phyloP scores from a whole-genome alignment of 2,888 invertebrate species.

The Metallyticus violacea region DNA sequence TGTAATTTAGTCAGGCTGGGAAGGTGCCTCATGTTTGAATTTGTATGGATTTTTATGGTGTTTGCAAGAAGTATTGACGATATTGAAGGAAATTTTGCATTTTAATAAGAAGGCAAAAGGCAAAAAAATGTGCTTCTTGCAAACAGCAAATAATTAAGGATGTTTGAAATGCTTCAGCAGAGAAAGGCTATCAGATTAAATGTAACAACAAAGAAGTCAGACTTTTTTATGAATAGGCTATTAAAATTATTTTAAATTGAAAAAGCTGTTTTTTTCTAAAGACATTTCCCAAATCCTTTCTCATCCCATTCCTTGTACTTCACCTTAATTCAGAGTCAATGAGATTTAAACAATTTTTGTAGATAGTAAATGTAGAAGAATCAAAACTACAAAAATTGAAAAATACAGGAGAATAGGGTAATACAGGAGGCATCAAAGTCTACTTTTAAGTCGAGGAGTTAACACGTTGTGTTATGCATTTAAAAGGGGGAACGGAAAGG shows the following conservation, averaged over 20 bases:
- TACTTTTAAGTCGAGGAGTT: too few species aligned
- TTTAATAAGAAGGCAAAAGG: background rate
- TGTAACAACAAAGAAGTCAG: constrained; percentile 15
- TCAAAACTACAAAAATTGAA: too few species aligned
- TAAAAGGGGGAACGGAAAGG: too few species aligned
- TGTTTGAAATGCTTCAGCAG: background rate
- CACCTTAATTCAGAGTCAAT: too few species aligned
- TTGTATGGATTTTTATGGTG: background rate
- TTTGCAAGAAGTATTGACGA: background rate
- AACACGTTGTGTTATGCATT: too few species aligned
- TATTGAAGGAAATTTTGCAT: too few species aligned
- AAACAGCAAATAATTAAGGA: background rate
- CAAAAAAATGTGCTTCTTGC: background rate
- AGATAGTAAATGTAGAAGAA: too few species aligned
- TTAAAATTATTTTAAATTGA: constrained; percentile 26
- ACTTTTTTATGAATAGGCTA: constrained; percentile 20
- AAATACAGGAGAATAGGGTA: too few species aligned
- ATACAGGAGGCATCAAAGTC: too few species aligned
- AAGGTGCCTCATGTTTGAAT: background rate
- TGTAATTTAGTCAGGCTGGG: background rate
- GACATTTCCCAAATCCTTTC: too few species aligned
- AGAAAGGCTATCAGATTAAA: constrained; percentile 2
- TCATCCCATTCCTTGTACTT: too few species aligned
- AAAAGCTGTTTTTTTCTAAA: background rate
- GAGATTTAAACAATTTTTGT: too few species aligned